Evolutionary conservation across 2,113 vertebrate species (phyloP).

Genomic region (Odocoileus hemionus): DNA sequence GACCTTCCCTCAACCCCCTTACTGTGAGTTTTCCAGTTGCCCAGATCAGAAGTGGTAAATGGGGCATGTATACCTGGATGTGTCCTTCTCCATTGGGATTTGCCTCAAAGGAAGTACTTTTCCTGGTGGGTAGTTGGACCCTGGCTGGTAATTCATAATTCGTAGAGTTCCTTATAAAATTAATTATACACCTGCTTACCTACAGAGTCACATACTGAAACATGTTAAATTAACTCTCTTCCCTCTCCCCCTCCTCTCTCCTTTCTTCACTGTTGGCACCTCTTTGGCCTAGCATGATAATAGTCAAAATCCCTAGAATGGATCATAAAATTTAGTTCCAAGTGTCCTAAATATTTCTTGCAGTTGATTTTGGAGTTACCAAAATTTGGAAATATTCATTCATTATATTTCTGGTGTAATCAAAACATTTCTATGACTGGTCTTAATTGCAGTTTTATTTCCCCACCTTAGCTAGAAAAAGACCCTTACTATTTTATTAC

Average conservation of each 20-base stretch:
- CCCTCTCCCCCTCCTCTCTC: not conserved
- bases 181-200: not conserved
- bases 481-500: not conserved
- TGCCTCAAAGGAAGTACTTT: not conserved
- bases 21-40: not conserved
- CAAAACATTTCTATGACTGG: not conserved
- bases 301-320: not conserved
- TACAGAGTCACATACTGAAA: not conserved
- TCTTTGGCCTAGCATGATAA: not conserved
- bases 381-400: slow-evolving; percentile 35
- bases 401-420: slow-evolving; percentile 8
- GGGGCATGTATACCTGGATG: not conserved
- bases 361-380: not conserved
- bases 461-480: not conserved
- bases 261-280: not conserved
- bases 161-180: not conserved
- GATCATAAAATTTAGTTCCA: not conserved
- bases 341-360: slow-evolving; percentile 1
- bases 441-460: slow-evolving; percentile 9
- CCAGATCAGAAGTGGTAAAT: not conserved
- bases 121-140: not conserved
- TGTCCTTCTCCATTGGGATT: not conserved
- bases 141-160: not conserved
- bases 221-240: not conserved
- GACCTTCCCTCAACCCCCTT: not conserved